A percentile compares a stretch with the other conserved stretches of the same genome.
These are phyloP conservation scores for Epinephelus lanceolatus DNA, from an alignment of 2,113 vertebrate species.

Conservation along the genomic window DNA sequence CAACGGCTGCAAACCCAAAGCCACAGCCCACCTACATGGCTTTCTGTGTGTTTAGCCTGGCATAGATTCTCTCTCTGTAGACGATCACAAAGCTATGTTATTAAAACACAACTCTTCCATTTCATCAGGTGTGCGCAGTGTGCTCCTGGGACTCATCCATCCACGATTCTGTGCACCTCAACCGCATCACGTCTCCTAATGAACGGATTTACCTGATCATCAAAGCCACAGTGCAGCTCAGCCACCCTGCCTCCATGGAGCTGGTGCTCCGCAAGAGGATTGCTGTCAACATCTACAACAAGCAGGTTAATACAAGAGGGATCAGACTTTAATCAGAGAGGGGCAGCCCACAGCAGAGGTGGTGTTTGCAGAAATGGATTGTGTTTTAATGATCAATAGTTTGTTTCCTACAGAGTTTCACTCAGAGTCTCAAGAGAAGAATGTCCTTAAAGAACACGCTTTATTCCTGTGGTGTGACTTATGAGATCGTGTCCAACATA, in stretches of 20 bases:
- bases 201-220: slow-evolving; percentile 97
- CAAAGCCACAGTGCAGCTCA: slow-evolving; percentile 96
- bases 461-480: slow-evolving; percentile 93
- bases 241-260: slow-evolving; percentile 96
- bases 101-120: not conserved
- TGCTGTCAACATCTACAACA: slow-evolving; percentile 97
- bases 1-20: slow-evolving; percentile 10
- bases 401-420: slow-evolving; percentile 90
- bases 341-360: not conserved
- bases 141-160: slow-evolving; percentile 99
- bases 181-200: slow-evolving; percentile 92
- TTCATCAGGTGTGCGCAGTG: slow-evolving; percentile 89
- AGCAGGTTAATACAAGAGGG: slow-evolving; percentile 86
- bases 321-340: not conserved
- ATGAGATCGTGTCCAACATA: slow-evolving; percentile 99
- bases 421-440: slow-evolving; percentile 96
- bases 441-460: slow-evolving; percentile 95
- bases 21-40: slow-evolving; percentile 8
- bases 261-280: slow-evolving; percentile 96
- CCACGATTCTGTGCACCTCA: slow-evolving; percentile 95
- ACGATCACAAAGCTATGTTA: not conserved
- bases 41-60: not conserved
- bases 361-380: not conserved
- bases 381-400: not conserved
- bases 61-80: not conserved